Percentiles rank a stretch among this genome's conserved stretches.
These are phyloP conservation scores for Phrynocephalus vlangalii DNA, from an alignment of 2,797 vertebrate species.

Conservation along the genomic window DNA sequence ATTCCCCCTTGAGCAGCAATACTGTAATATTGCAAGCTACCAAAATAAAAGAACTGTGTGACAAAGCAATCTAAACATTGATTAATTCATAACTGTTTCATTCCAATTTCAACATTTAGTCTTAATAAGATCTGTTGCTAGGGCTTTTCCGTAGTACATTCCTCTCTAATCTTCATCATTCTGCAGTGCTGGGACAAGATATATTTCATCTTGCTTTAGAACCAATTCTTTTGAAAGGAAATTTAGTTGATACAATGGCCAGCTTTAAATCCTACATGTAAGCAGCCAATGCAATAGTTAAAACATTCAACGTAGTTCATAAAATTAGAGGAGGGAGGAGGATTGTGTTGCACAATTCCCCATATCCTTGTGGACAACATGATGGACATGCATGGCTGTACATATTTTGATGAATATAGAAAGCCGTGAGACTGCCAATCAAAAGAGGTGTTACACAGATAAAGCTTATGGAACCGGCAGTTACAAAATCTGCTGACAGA, in stretches of 20 bases:
- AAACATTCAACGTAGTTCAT: no score
- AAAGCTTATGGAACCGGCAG: no score
- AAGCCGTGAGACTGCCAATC: neutral
- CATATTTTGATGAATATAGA: no score
- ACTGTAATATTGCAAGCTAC: constrained; percentile 65
- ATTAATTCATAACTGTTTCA: constrained; percentile 54
- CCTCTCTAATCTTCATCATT: neutral
- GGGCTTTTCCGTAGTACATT: constrained; percentile 41
- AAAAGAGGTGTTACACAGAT: neutral
- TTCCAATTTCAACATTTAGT: constrained; percentile 45
- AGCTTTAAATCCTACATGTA: neutral
- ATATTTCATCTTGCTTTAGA: constrained; percentile 4
- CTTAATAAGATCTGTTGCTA: constrained; percentile 51
- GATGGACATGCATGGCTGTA: no score
- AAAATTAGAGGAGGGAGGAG: no score
- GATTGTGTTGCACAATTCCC: no score
- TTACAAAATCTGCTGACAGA: neutral
- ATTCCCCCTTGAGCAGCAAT: constrained; percentile 52
- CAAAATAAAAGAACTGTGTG: constrained; percentile 63
- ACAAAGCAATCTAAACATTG: constrained; percentile 60
- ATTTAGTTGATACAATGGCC: neutral
- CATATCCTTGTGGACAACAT: no score
- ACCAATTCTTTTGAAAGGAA: neutral
- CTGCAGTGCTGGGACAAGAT: constrained; percentile 33
- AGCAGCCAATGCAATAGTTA: constrained; percentile 31